Evolutionary conservation across 2,888 invertebrate genomes (phyloP), one percentile per base, ranked within the genome.

Genomic region (Lottia scabra): DNA sequence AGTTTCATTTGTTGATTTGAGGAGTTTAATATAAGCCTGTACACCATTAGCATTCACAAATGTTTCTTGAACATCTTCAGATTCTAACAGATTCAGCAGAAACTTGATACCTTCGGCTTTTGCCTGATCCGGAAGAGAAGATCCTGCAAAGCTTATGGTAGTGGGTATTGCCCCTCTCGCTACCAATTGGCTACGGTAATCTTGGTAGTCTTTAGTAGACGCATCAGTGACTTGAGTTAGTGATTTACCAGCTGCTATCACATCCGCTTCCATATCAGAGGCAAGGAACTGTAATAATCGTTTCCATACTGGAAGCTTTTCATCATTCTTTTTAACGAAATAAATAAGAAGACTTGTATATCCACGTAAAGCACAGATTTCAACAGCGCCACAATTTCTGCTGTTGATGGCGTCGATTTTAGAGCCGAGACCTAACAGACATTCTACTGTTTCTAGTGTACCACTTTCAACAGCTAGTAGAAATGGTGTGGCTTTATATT

Each of bases 371-470:
- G 85, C 84, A 75, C 85, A 84, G 16, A 89, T 82, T 75, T 89
- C 88, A n/a, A 89, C 83, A 10, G 84, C 86, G 6, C 88, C 89
- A 77, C 88, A 87, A 68, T 87, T 86, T 43, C 84, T 83, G 10
- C 81, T 79, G 77, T 87, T 85, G 13, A 84, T 80, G 1, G 81
- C 83, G 67, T 80, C 73, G 27, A 87, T 80, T 75, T 87, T 86
- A 8, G 87, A 85, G 0, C 87, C 87, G 30, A 87, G 78, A 16
- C 81, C 75, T 1, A 87, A 81, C 48, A 89, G 78, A 65, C 82
- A 83, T 10, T 79, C 74, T n/a, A 88, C 84, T 8, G 86, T 84
- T 13, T 88, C 88, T 23, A 83, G 70, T 44, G 81, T 83, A 3
- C 87, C 87, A 12, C 83, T 83, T 27, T 83, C 77, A 6, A 88